These are phyloP conservation scores for Acheta domesticus DNA, from an alignment of 2,888 invertebrate species.

Conservation along the genomic window DNA sequence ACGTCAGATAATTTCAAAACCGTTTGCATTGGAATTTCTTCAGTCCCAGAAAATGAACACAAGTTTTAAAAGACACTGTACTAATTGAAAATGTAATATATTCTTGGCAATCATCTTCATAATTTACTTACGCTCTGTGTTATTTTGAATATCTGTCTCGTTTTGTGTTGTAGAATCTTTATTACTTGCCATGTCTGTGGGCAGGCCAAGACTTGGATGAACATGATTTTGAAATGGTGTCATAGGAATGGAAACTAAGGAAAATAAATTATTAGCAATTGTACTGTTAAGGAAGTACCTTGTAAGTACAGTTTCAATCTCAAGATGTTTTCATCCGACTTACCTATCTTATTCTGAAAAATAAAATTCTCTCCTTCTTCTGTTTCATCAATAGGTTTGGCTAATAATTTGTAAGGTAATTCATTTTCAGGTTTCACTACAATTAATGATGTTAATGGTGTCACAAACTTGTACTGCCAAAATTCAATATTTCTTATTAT, in stretches of 20 bases:
- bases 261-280: too few relatives aligned
- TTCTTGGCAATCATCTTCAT: too few relatives aligned
- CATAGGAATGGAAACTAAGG: background rate
- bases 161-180: background rate
- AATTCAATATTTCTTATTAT: conserved; percentile 19
- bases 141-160: background rate
- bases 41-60: background rate
- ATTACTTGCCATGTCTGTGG: background rate
- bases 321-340: background rate
- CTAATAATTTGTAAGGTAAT: background rate
- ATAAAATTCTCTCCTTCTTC: background rate
- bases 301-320: background rate
- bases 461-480: conserved; percentile 64
- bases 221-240: background rate
- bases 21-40: background rate
- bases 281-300: background rate
- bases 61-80: too few relatives aligned
- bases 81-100: too few relatives aligned
- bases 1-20: too few relatives aligned
- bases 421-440: conserved; percentile 56
- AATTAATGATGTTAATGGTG: conserved; percentile 64
- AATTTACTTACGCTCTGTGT: too few relatives aligned
- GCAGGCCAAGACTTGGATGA: background rate
- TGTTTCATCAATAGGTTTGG: background rate
- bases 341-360: conserved; percentile 29